Base-by-base conservation (phyloP, 53 echinoderm and acorn worm species). In the Paracentrotus lividus region DNA sequence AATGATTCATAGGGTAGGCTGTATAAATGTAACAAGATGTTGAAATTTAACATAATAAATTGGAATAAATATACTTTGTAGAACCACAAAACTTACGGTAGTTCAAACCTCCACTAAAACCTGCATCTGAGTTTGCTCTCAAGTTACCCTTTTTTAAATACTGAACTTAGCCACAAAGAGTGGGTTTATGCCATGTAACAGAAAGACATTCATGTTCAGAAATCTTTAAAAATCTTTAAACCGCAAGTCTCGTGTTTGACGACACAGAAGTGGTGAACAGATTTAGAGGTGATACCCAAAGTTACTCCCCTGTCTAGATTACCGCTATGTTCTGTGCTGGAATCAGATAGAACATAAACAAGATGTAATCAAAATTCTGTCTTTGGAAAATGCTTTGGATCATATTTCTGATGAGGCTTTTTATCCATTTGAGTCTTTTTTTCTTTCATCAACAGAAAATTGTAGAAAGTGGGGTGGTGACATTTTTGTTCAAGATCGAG, bases 181-280 rank as follows among this genome's bases (percentile, higher is more conserved):
- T 18, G 26, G 72, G 72, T n/a, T n/a, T n/a, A n/a, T n/a, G 21
- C 16, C 27, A 81, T n/a, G 14, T 47, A 49, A 72, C 3, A 26
- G 12, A 4, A 49, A 81, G 47, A 81, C 49, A 49, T 81, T 81
- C 81, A 81, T 81, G 81, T 47, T 24, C 81, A 18, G 4, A 45
- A 49, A 76, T 76, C 36, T 42, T 0, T 5, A 42, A 18, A 4
- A 42, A 76, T 76, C 42, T 76, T n/a, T 5, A 40, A 36, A 42
- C 42, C 42, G 10, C 4, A 76, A n/a, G n/a, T 81, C 47, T 23
- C 45, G 12, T 21, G 72, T 81, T 26, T 81, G 81, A 81, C 81
- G 81, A 49, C 81, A 81, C 81, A 81, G 81, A 81, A 81, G 81
- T 7, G 47, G 81, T 47, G 47, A 47, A 44, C 9, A 81, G 47